Conservation (phyloP, 2,113 vertebrate species). For the Rhombomys opimus region DNA sequence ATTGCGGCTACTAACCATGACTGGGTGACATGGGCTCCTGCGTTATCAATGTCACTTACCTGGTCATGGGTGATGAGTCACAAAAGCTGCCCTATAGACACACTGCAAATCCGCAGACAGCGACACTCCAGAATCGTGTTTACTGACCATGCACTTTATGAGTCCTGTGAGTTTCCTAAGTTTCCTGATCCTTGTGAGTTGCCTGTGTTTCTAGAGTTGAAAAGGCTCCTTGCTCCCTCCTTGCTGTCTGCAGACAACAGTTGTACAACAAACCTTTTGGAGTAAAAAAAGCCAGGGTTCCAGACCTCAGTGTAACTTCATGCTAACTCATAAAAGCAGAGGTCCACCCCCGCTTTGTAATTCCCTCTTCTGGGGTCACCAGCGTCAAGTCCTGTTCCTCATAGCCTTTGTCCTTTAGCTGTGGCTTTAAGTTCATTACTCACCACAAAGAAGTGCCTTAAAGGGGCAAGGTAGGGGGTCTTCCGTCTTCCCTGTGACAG, state of each 20-base stretch:
- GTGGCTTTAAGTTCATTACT: conserved; percentile 76
- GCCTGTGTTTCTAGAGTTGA: not conserved
- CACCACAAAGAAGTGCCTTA: conserved; percentile 55
- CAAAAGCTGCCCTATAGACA: not conserved
- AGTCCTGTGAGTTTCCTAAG: not conserved
- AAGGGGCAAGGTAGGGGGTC: not conserved
- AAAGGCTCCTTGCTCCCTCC: not conserved
- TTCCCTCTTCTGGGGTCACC: not conserved
- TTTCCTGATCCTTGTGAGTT: not conserved
- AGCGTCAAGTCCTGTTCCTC: not conserved
- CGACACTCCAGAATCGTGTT: not conserved
- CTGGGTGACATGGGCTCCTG: not conserved
- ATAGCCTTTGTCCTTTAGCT: conserved; percentile 62
- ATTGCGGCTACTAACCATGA: not conserved
- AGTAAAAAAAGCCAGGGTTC: not conserved
- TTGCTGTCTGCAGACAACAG: not conserved
- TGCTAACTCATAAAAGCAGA: not conserved
- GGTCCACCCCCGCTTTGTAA: not conserved
- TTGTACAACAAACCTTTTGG: not conserved
- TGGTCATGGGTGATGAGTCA: not conserved
- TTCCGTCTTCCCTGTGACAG: conserved; percentile 53
- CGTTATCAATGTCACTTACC: not conserved
- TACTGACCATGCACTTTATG: not conserved
- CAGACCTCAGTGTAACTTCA: not conserved
- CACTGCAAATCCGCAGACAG: not conserved